Percentiles rank a stretch among this genome's conserved stretches.
These are phyloP conservation scores for Tupaia chinensis DNA, from an alignment of 2,113 vertebrate species.

Conservation along the genomic window DNA sequence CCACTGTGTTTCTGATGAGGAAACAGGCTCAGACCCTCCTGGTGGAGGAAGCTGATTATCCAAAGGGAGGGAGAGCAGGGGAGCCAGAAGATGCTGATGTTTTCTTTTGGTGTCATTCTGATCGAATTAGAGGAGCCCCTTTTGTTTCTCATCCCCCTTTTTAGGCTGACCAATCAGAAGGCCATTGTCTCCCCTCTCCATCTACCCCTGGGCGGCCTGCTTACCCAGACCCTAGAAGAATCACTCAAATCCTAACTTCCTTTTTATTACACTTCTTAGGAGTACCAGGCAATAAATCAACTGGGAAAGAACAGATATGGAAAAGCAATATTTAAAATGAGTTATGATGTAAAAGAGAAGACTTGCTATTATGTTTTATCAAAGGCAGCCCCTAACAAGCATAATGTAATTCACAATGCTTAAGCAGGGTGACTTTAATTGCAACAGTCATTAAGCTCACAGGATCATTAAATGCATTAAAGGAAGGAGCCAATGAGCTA, in stretches of 20 bases:
- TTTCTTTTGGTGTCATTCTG: constrained; percentile 27
- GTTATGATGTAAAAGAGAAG: constrained; percentile 71
- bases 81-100: background rate
- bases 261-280: constrained; percentile 62
- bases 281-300: constrained; percentile 61
- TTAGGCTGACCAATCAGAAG: background rate
- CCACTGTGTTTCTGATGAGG: background rate
- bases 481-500: constrained; percentile 49
- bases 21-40: background rate
- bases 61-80: constrained; percentile 4
- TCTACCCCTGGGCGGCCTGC: background rate
- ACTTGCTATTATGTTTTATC: constrained; percentile 74
- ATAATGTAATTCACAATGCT: constrained; percentile 75
- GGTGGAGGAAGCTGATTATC: background rate
- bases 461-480: constrained; percentile 75
- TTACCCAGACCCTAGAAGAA: constrained; percentile 3
- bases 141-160: background rate
- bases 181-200: too few relatives aligned
- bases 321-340: constrained; percentile 78
- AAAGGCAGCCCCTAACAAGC: constrained; percentile 75
- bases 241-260: background rate
- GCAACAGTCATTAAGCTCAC: constrained; percentile 72
- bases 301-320: constrained; percentile 49
- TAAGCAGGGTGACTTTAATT: constrained; percentile 76
- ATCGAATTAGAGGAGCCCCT: background rate